These are phyloP conservation scores for Danio albolineatus DNA, from an alignment of 2,797 vertebrate genomes.

Conservation along the genomic window DNA sequence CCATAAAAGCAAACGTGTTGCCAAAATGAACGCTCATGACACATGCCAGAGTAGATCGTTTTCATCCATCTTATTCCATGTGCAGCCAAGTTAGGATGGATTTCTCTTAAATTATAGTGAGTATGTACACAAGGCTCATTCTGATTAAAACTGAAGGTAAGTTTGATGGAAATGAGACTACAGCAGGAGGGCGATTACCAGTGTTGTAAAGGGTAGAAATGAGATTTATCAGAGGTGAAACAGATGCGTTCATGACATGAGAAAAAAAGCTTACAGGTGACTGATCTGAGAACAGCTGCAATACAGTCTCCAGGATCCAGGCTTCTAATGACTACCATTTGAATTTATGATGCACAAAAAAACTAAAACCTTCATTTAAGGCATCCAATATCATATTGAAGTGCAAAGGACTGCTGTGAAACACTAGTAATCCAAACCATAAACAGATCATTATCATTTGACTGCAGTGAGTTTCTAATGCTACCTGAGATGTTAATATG, in stretches of 20 bases:
- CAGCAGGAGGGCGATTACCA: constrained; percentile 69
- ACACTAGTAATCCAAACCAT: not conserved
- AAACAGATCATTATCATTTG: not conserved
- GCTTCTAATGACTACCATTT: constrained; percentile 31
- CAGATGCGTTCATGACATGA: constrained; percentile 69
- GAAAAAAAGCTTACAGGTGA: constrained; percentile 77
- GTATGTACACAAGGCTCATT: constrained; percentile 67
- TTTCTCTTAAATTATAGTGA: constrained; percentile 52
- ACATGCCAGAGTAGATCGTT: constrained; percentile 47
- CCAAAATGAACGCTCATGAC: constrained; percentile 19
- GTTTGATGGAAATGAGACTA: constrained; percentile 71
- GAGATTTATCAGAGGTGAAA: constrained; percentile 32
- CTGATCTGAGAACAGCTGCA: constrained; percentile 70
- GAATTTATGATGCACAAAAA: constrained; percentile 59
- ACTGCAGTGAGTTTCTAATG: not conserved
- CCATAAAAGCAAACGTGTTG: constrained; percentile 28
- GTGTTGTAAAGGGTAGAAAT: constrained; percentile 67
- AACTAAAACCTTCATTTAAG: not conserved
- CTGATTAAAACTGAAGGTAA: constrained; percentile 73
- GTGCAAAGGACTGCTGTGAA: not conserved
- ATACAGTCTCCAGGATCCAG: constrained; percentile 57
- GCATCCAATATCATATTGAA: not conserved
- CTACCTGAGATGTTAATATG: constrained; percentile 4
- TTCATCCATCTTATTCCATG: constrained; percentile 31
- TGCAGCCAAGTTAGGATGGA: not conserved